These are phyloP conservation scores for Picathartes gymnocephalus DNA, from an alignment of 2,113 vertebrate genomes.

Conservation along the genomic window DNA sequence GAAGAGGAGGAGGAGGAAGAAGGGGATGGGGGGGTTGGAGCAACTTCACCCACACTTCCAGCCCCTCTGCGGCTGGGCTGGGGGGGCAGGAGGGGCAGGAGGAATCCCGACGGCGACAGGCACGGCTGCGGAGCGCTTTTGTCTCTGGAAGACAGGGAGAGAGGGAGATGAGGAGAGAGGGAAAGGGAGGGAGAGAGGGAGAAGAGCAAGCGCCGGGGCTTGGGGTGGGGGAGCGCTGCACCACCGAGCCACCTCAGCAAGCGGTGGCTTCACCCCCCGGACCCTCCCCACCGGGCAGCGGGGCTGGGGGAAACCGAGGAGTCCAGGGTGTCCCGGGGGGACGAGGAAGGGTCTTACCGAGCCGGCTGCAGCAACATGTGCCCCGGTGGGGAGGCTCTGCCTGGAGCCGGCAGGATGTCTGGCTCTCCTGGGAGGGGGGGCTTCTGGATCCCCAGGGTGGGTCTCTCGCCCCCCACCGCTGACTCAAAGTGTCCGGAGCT, in stretches of 20 bases:
- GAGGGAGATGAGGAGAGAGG: slow-evolving; percentile 3
- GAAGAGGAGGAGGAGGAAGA: slow-evolving; percentile 15
- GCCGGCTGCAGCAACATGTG: slow-evolving; percentile 18
- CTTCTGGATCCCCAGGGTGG: not conserved
- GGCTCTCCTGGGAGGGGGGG: not conserved
- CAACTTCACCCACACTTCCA: slow-evolving; percentile 24
- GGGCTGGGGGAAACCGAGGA: not conserved
- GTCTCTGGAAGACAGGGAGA: slow-evolving; percentile 30
- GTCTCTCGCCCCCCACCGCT: not conserved
- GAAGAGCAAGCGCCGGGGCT: slow-evolving; percentile 51
- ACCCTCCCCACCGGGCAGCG: not conserved
- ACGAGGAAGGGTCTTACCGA: slow-evolving; percentile 24
- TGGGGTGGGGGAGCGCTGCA: not conserved
- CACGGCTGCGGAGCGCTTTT: slow-evolving; percentile 31
- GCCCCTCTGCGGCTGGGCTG: not conserved
- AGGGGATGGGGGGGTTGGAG: not conserved
- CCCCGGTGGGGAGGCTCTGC: not conserved
- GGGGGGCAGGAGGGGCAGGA: not conserved
- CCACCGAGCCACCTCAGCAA: slow-evolving; percentile 44
- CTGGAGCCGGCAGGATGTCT: not conserved
- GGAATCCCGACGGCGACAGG: slow-evolving; percentile 9
- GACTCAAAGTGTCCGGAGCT: slow-evolving; percentile 47
- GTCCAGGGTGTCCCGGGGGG: not conserved
- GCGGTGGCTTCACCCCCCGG: slow-evolving; percentile 43
- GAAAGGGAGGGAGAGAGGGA: slow-evolving; percentile 16